A percentile compares a stretch with the other conserved stretches of the same genome.
Evolutionary conservation across 2,113 vertebrate species (phyloP).

Genomic region (Notechis scutatus): DNA sequence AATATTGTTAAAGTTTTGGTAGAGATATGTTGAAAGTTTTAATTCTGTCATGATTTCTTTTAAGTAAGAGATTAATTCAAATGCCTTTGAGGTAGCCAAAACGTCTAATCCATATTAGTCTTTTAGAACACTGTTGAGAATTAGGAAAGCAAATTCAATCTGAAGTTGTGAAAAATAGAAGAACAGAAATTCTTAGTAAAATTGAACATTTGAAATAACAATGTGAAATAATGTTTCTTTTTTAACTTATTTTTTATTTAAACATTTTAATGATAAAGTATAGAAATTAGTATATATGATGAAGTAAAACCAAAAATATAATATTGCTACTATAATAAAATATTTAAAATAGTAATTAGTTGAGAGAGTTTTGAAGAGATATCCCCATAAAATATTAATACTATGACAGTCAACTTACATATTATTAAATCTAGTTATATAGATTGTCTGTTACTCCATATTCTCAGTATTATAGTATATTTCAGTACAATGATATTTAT

Average conservation of each 20-base stretch:
- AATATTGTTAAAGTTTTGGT: not conserved
- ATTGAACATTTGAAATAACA: not conserved
- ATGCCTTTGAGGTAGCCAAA: not conserved
- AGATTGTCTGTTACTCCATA: not conserved
- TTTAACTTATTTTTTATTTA: not conserved
- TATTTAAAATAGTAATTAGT: not conserved
- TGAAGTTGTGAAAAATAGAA: not conserved
- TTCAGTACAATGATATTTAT: not conserved
- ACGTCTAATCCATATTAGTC: not conserved
- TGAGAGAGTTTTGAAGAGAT: not conserved
- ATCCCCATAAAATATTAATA: not conserved
- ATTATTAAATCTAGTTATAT: not conserved
- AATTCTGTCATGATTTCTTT: not conserved
- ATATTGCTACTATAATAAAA: not conserved
- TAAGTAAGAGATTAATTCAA: not conserved
- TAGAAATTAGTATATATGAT: not conserved
- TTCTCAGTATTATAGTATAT: not conserved
- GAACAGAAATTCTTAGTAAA: not conserved
- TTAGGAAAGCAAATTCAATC: not conserved
- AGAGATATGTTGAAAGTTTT: not conserved
- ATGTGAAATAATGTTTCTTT: conserved; percentile 24
- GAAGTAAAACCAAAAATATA: not conserved
- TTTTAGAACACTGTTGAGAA: not conserved
- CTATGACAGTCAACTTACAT: not conserved
- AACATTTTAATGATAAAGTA: not conserved